Percentiles rank a stretch among this genome's conserved stretches.
These are phyloP conservation scores for Yasuhikotakia modesta DNA, from an alignment of 2,797 vertebrate genomes.

Conservation along the genomic window DNA sequence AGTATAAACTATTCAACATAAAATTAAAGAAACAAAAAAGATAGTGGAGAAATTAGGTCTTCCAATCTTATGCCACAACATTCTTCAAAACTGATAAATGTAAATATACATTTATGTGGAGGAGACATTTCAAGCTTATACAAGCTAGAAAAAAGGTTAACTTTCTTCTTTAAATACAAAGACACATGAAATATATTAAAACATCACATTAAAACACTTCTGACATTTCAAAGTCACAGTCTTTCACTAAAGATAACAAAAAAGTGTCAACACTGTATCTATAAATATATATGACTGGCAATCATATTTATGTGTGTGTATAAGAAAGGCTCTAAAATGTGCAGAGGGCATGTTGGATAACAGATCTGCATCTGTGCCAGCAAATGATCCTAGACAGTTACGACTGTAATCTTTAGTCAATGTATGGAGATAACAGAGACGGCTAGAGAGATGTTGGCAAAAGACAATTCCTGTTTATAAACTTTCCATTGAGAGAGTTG, in stretches of 20 bases:
- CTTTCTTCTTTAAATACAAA: too few species aligned
- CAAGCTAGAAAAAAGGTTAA: background rate
- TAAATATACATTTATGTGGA: background rate
- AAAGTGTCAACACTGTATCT: too few species aligned
- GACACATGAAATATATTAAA: too few species aligned
- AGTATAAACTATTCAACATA: conserved; percentile 26
- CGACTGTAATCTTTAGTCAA: conserved; percentile 74
- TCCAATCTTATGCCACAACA: conserved; percentile 4
- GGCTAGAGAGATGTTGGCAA: conserved; percentile 53
- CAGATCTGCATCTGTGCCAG: conserved; percentile 53
- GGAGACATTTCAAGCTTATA: background rate
- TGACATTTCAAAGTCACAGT: too few species aligned
- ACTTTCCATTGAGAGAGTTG: conserved; percentile 46
- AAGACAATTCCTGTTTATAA: conserved; percentile 59
- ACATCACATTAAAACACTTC: background rate
- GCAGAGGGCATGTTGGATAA: conserved; percentile 33
- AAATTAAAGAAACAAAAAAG: background rate
- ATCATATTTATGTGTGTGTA: background rate
- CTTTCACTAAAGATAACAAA: too few species aligned
- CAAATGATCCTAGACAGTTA: conserved; percentile 66
- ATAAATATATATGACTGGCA: too few species aligned
- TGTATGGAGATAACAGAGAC: conserved; percentile 60
- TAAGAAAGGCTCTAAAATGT: conserved; percentile 23
- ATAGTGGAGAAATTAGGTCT: background rate
- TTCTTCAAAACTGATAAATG: background rate